Evolutionary conservation across 2,797 vertebrate species (phyloP), one percentile per base, ranked within the genome.

Genomic region (Etheostoma nigrum): DNA sequence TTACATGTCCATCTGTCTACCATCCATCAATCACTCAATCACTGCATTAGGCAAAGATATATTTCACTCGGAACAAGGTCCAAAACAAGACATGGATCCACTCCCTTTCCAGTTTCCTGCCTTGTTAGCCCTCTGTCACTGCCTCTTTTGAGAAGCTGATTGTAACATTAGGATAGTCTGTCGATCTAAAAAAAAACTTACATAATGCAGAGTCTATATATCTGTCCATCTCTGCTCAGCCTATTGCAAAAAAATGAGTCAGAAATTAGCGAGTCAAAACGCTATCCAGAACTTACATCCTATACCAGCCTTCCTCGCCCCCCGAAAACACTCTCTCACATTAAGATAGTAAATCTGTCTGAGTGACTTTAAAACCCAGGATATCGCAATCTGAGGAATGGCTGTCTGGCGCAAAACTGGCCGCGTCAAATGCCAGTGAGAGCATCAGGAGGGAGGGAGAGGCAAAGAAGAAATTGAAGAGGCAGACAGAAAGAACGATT

Each of bases 341-440:
- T 91, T 88, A 90, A 82, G 86, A 87, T 87, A 85, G 87, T 92
- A 92, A 94, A 94, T 94, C 92, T 92, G 88, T 92, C 92, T 78
- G 86, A 88, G 83, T 90, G 91, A 92, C 88, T 94, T 93, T 92
- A 91, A 94, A 94, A 90, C 84, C 76, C 78, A 69, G 83, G 88
- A 90, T 90, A 90, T 93, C 91, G 92, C 92, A 94, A 90, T 93
- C 86, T 91, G 78, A 93, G 82, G 81, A 92, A 94, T 92, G 91
- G 92, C 85, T 78, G 81, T 90, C 91, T 95, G 94, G 94, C 93
- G 93, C 85, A 77, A 76, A 89, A 84, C 61, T 27, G 71, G 61
- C 76, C 47, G 45, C 74, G 55, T 81, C 64, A 77, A 89, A 88
- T 82, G 90, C 90, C 89, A 91, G 88, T 52, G 73, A 88, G 74